Conservation (phyloP, 2,888 invertebrate species). For the Latheticus oryzae region DNA sequence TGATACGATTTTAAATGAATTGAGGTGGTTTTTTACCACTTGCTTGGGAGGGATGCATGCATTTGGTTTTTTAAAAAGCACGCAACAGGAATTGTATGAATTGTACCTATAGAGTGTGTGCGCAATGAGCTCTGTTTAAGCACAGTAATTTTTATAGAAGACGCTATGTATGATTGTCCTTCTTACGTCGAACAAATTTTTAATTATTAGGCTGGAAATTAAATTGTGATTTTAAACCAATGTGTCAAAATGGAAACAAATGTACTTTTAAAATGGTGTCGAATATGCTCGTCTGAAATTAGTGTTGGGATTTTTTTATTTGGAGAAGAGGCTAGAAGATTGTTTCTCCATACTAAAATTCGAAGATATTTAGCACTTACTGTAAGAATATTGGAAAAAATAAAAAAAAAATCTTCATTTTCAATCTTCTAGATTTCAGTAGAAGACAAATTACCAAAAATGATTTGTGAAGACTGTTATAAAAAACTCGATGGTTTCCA, state of each 20-base stretch:
- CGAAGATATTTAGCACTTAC: slow-evolving; percentile 76
- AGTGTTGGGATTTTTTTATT: slow-evolving; percentile 74
- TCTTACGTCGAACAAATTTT: slow-evolving; percentile 45
- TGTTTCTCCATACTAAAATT: slow-evolving; percentile 75
- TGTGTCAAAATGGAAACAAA: slow-evolving; percentile 59
- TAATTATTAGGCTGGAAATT: slow-evolving; percentile 48
- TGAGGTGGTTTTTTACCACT: slow-evolving; percentile 29
- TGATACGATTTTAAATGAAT: background rate
- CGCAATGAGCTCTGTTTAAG: slow-evolving; percentile 61
- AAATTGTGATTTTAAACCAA: slow-evolving; percentile 44
- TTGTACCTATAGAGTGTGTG: slow-evolving; percentile 61
- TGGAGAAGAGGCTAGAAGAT: slow-evolving; percentile 74
- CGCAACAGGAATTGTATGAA: slow-evolving; percentile 61
- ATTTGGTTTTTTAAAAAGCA: slow-evolving; percentile 61
- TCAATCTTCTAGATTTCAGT: slow-evolving; percentile 71
- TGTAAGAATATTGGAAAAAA: slow-evolving; percentile 65
- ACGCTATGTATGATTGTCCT: slow-evolving; percentile 53
- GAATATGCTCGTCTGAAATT: slow-evolving; percentile 74
- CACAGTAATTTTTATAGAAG: slow-evolving; percentile 55
- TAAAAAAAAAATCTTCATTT: slow-evolving; percentile 24
- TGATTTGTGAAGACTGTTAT: slow-evolving; percentile 75
- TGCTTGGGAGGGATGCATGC: slow-evolving; percentile 49
- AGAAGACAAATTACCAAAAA: slow-evolving; percentile 76
- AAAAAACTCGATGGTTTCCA: slow-evolving; percentile 75
- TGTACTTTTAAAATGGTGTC: slow-evolving; percentile 65